Base-by-base conservation (phyloP, 2,797 vertebrate species). In the Tangara arthus region DNA sequence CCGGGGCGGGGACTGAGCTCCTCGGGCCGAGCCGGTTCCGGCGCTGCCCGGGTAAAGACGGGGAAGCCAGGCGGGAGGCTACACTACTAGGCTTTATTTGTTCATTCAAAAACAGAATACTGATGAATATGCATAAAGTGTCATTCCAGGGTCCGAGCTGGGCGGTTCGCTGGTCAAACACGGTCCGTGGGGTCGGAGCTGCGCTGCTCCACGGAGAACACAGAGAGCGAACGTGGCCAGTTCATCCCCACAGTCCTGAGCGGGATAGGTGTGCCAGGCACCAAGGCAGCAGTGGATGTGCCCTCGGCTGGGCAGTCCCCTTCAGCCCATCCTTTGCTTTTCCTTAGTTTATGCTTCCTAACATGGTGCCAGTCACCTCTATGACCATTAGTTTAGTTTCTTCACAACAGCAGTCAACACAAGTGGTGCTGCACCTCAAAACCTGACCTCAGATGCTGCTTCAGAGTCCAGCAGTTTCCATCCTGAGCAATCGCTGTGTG, bases 141-240 rank as follows among this genome's bases (percentile, higher is more conserved):
- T 49, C 6, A 1, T 15, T 14, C 7, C 35, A 8, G 34, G 24
- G 52, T 2, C 34, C 4, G 0, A 37, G 37, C 46, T 6, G 72
- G 42, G 27, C 32, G 12, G 9, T 6, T 26, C 7, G 14, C 55
- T 11, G 8, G 17, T 17, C 18, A 7, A 37, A 50, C 15, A 2
- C 10, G 12, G 22, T 37, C 63, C n/a, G 28, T 6, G 66, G 8
- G 11, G 18, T 16, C 30, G 39, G 39, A 44, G 39, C 41, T 30
- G 5, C 9, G 49, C 20, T 44, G 42, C 20, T 44, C 42, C 42
- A 13, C 37, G 37, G 37, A 37, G 37, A 12, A 12, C 27, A 15
- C 59, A 1, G 39, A 0, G 27, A 6, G 27, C 26, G 3, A n/a
- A 5, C 28, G 0, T 0, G 1, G 15, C 7, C 20, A 1, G 46